Base-by-base conservation (phyloP, 2,797 vertebrate species). In the Denticeps clupeoides region DNA sequence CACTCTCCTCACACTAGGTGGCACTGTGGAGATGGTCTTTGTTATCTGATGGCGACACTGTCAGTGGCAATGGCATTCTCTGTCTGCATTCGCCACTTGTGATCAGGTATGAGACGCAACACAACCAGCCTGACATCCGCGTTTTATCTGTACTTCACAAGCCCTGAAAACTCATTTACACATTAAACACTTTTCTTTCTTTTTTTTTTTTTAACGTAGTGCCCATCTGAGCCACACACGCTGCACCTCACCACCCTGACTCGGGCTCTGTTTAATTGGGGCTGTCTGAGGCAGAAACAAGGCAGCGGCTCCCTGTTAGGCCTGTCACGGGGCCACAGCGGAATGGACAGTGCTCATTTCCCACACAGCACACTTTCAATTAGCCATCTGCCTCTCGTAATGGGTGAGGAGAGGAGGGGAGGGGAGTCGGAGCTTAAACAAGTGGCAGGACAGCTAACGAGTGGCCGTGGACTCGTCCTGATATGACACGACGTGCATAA, bases 251-350 rank as follows among this genome's bases (percentile, higher is more conserved):
- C 8, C 18, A 10, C 15, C 7, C 38, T 25, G 25, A 40, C 45
- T 46, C 21, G 4, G 22, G 44, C 41, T 41, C 45, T 49, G 51
- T 65, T 67, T 73, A 73, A 75, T 71, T 74, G 69, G 48, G 41
- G 40, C 60, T 64, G 63, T 59, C 59, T 64, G 37, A 15, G 37
- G 51, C 51, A 49, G 50, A 55, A 38, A 54, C 31, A 25, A 45
- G 43, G 42, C 45, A 57, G 28, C 38, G 31, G 37, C 53, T 54
- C 52, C 56, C 44, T 46, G 44, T 62, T 58, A 65, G 55, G 52
- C 55, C 53, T 53, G 63, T 63, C 60, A 63, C 37, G 42, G 26
- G 47, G 23, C 7, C 45, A 42, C 26, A 11, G 31, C 27, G 32
- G 24, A 41, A 40, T 12, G 38, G 28, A 43, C 60, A 25, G 32